phyloP scores from a whole-genome alignment of 2,797 vertebrate species.

The Florisuga fusca region DNA sequence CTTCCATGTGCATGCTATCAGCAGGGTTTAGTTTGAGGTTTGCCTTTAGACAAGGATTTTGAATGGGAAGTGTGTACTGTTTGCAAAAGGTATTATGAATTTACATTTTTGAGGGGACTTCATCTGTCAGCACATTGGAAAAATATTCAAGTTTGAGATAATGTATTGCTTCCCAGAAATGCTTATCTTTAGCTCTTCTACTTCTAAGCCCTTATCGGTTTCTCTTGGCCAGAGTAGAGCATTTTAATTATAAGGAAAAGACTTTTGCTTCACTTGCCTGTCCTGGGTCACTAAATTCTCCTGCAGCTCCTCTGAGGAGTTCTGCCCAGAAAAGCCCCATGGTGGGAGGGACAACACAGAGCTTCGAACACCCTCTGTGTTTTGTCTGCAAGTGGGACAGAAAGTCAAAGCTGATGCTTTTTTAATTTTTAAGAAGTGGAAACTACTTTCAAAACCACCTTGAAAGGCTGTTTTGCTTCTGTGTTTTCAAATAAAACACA shows the following conservation, averaged over 20 bases:
- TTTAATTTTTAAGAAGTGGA: conserved; percentile 31
- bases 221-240: background rate
- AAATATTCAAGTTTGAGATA: background rate
- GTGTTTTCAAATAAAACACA: no score
- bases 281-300: background rate
- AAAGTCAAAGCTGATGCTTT: conserved; percentile 46
- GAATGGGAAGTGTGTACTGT: background rate
- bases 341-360: background rate
- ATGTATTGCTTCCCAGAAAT: background rate
- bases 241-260: background rate
- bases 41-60: background rate
- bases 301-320: background rate
- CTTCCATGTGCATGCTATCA: background rate
- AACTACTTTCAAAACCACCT: conserved; percentile 34
- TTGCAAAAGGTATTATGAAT: conserved; percentile 30
- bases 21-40: background rate
- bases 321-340: background rate
- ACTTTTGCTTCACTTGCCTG: background rate
- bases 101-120: conserved; percentile 20
- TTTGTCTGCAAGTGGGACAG: background rate
- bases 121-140: background rate
- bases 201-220: background rate
- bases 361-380: background rate
- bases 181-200: conserved; percentile 33
- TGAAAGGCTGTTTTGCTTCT: conserved; percentile 57